Evolutionary conservation across 2,797 vertebrate genomes (phyloP).

Genomic region (Australoheros facetus): DNA sequence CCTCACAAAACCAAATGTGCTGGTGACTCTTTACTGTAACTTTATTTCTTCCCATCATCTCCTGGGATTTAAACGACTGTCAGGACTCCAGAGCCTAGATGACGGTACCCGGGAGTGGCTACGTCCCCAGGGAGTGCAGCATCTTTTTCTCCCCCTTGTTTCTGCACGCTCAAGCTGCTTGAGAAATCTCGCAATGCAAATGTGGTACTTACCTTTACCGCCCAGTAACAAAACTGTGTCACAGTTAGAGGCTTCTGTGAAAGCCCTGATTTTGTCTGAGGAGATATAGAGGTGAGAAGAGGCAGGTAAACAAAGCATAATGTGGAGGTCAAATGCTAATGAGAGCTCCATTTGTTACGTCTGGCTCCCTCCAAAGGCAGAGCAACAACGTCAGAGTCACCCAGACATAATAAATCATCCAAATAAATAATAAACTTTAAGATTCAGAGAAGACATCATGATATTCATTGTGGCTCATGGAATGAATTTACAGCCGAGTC

Average conservation of each 20-base stretch:
- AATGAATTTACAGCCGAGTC: slow-evolving; percentile 51
- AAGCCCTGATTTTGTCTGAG: slow-evolving; percentile 72
- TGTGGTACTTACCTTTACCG: slow-evolving; percentile 67
- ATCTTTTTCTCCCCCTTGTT: slow-evolving; percentile 27
- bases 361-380: slow-evolving; percentile 70
- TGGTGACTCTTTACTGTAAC: slow-evolving; percentile 57
- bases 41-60: slow-evolving; percentile 53
- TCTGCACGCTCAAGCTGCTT: slow-evolving; percentile 67
- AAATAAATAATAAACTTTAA: slow-evolving; percentile 64
- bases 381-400: slow-evolving; percentile 52
- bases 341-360: slow-evolving; percentile 69
- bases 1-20: slow-evolving; percentile 21
- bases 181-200: slow-evolving; percentile 77
- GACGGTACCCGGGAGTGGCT: slow-evolving; percentile 69
- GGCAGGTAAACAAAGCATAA: slow-evolving; percentile 79
- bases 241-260: slow-evolving; percentile 46
- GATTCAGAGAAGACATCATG: slow-evolving; percentile 39
- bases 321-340: slow-evolving; percentile 82
- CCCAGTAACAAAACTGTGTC: slow-evolving; percentile 74
- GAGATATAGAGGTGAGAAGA: slow-evolving; percentile 71
- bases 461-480: slow-evolving; percentile 44
- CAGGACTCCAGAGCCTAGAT: slow-evolving; percentile 66
- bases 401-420: slow-evolving; percentile 75
- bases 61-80: slow-evolving; percentile 68
- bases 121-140: slow-evolving; percentile 60